phyloP scores from a whole-genome alignment of 2,113 vertebrate genomes.

The Poecile atricapillus region DNA sequence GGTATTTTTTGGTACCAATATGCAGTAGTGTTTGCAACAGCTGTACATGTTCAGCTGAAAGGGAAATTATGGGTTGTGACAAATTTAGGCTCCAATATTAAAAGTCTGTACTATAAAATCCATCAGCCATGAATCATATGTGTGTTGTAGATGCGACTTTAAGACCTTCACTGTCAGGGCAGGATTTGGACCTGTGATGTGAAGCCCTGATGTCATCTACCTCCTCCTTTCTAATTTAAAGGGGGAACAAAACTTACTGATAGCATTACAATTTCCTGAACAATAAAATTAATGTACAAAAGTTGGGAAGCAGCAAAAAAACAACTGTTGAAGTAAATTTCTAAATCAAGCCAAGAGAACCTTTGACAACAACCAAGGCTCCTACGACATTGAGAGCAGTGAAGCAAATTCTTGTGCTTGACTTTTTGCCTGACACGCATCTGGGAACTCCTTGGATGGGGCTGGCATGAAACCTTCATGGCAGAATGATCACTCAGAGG shows the following conservation, averaged over 20 bases:
- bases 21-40: not conserved
- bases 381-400: rapidly evolving
- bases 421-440: rapidly evolving
- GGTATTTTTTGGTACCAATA: not conserved
- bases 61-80: not conserved
- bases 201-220: not conserved
- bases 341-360: not conserved
- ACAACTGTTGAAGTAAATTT: not conserved
- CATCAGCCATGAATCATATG: not conserved
- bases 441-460: not conserved
- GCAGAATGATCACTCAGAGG: not conserved
- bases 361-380: not conserved
- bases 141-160: not conserved
- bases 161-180: not conserved
- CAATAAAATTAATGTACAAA: not conserved
- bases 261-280: not conserved
- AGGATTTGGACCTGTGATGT: not conserved
- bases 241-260: not conserved
- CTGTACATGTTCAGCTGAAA: not conserved
- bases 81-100: not conserved
- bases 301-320: not conserved
- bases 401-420: not conserved
- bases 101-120: not conserved
- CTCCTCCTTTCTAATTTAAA: not conserved
- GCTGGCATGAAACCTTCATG: not conserved